phyloP scores from a whole-genome alignment of 2,113 vertebrate genomes.

The Syngnathus scovelli region DNA sequence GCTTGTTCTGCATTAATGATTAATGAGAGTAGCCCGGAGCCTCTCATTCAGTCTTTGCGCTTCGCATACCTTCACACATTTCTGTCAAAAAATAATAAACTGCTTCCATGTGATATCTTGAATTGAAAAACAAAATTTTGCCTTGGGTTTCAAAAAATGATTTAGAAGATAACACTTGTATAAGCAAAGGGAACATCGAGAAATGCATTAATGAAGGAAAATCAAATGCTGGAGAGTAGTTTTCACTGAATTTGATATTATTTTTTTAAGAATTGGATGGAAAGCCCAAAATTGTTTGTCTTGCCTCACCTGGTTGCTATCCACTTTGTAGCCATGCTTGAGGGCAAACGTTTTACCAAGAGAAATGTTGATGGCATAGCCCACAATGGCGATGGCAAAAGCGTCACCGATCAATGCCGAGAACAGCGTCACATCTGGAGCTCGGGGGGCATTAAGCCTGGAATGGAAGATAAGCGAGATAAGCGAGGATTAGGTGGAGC shows the following conservation, averaged over 20 bases:
- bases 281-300: not conserved
- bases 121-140: not conserved
- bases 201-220: not conserved
- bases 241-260: too few relatives aligned
- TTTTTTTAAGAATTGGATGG: too few relatives aligned
- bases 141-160: not conserved
- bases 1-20: conserved; percentile 41
- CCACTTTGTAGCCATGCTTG: conserved; percentile 88
- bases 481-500: not conserved
- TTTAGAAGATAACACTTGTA: not conserved
- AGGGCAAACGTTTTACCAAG: conserved; percentile 89
- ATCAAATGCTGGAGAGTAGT: too few relatives aligned
- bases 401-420: conserved; percentile 74
- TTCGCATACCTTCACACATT: conserved; percentile 28
- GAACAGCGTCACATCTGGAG: conserved; percentile 68
- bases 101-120: not conserved
- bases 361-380: conserved; percentile 87
- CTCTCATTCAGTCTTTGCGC: conserved; percentile 9
- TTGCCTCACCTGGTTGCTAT: conserved; percentile 87
- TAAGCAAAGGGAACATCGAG: not conserved
- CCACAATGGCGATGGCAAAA: conserved; percentile 85
- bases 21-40: conserved; percentile 27
- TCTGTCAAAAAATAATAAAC: not conserved
- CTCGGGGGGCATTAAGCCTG: conserved; percentile 76
- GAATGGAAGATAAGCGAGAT: not conserved